Conservation (phyloP, 2,113 vertebrate species). For the Xyrauchen texanus region DNA sequence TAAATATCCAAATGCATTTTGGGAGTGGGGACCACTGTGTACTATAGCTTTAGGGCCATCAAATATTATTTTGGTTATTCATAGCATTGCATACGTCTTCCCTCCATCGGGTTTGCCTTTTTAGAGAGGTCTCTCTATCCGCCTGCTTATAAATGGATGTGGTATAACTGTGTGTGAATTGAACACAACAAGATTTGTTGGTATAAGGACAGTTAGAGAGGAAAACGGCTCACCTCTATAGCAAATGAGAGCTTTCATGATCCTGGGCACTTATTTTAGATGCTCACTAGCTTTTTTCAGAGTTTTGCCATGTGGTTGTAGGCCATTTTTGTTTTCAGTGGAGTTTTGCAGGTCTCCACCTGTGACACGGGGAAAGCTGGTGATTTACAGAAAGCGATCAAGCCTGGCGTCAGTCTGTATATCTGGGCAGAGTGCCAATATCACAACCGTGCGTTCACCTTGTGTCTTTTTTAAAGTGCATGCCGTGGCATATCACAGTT, state of each 20-base stretch:
- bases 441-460: conserved; percentile 45
- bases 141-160: conserved; percentile 31
- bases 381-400: background rate
- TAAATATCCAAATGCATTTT: no score
- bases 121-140: conserved; percentile 27
- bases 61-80: conserved; percentile 6
- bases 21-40: no score
- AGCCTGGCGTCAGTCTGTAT: background rate
- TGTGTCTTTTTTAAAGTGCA: conserved; percentile 45
- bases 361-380: background rate
- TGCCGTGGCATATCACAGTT: conserved; percentile 24
- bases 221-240: conserved; percentile 8
- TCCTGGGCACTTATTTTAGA: conserved; percentile 5
- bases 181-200: conserved; percentile 45
- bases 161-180: conserved; percentile 14
- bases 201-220: background rate
- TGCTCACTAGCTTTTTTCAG: no score
- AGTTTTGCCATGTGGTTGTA: background rate
- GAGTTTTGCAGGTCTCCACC: background rate
- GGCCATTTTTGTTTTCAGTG: background rate
- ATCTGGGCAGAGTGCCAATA: conserved; percentile 32
- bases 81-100: conserved; percentile 6
- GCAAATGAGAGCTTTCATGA: conserved; percentile 36
- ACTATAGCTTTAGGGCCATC: background rate
- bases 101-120: background rate